phyloP scores from a whole-genome alignment of 2,888 invertebrate species.

The Lobophora halterata region DNA sequence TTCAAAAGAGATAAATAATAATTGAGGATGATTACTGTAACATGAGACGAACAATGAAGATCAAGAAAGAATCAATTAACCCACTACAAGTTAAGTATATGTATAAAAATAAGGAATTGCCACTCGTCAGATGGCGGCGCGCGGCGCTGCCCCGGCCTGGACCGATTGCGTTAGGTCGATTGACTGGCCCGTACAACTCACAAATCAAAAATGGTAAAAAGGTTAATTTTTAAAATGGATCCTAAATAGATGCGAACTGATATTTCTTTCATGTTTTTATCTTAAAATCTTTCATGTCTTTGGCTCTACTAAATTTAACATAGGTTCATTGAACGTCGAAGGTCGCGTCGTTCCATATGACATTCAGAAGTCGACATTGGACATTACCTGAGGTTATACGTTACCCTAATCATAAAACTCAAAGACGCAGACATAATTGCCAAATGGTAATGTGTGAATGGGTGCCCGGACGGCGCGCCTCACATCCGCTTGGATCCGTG shows the following conservation, averaged over 20 bases:
- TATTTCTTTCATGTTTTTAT: too few relatives aligned
- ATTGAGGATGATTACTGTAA: neutral
- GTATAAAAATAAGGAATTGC: conserved; percentile 18
- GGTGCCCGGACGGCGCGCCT: conserved; percentile 27
- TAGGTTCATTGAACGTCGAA: too few relatives aligned
- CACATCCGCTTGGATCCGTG: conserved; percentile 28
- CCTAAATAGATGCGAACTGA: too few relatives aligned
- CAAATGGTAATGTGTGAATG: conserved; percentile 23
- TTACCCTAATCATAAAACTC: too few relatives aligned
- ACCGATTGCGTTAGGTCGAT: conserved; percentile 23
- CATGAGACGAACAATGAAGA: conserved; percentile 4
- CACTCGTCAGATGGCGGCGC: conserved; percentile 19
- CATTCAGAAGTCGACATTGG: too few relatives aligned
- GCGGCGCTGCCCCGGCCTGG: too few relatives aligned
- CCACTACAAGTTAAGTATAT: neutral
- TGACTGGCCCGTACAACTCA: conserved; percentile 14
- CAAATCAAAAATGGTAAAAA: conserved; percentile 4
- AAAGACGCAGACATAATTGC: conserved; percentile 21
- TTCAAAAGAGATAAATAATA: too few relatives aligned
- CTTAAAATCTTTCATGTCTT: too few relatives aligned
- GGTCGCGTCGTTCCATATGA: too few relatives aligned
- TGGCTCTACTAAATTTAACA: too few relatives aligned
- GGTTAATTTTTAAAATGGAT: conserved; percentile 3
- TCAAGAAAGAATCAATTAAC: too few relatives aligned
- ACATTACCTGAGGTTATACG: too few relatives aligned